These are phyloP conservation scores for Asteroscopus sphinx DNA, from an alignment of 2,888 invertebrate species.

Conservation along the genomic window DNA sequence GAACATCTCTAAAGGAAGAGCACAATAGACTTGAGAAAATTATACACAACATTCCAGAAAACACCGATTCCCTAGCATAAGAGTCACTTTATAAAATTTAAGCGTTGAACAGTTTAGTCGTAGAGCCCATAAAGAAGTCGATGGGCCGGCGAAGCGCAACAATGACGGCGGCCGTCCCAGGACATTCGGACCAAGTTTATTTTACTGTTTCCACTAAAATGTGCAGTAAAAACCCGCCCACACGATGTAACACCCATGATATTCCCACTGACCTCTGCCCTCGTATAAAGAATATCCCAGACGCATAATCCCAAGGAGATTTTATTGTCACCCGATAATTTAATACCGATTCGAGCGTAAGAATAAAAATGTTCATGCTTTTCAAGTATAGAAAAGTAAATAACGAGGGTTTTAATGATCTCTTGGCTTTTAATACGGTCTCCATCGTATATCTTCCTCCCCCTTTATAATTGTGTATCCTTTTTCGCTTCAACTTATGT, in stretches of 20 bases:
- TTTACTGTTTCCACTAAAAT: constrained; percentile 83
- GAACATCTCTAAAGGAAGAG: constrained; percentile 18
- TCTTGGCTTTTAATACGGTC: constrained; percentile 37
- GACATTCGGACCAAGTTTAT: constrained; percentile 82
- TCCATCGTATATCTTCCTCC: constrained; percentile 47
- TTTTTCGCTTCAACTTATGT: constrained; percentile 45
- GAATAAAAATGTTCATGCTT: constrained; percentile 47
- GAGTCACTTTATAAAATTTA: constrained; percentile 74
- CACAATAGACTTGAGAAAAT: constrained; percentile 49
- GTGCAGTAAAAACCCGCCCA: constrained; percentile 86
- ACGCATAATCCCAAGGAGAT: constrained; percentile 60
- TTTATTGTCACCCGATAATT: constrained; percentile 66
- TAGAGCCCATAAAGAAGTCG: constrained; percentile 78
- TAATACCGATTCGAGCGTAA: constrained; percentile 55
- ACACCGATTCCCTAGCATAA: constrained; percentile 56
- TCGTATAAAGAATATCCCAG: constrained; percentile 71
- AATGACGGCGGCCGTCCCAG: constrained; percentile 77
- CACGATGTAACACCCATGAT: constrained; percentile 81
- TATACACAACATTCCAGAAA: constrained; percentile 53
- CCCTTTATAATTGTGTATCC: constrained; percentile 34
- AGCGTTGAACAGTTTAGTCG: constrained; percentile 76
- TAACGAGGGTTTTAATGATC: constrained; percentile 53
- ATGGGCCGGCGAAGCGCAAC: constrained; percentile 71
- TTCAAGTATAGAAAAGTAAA: constrained; percentile 53
- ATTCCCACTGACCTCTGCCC: constrained; percentile 84